phyloP scores from a whole-genome alignment of 1,140 invertebrate species.

The Drosophila truncata region DNA sequence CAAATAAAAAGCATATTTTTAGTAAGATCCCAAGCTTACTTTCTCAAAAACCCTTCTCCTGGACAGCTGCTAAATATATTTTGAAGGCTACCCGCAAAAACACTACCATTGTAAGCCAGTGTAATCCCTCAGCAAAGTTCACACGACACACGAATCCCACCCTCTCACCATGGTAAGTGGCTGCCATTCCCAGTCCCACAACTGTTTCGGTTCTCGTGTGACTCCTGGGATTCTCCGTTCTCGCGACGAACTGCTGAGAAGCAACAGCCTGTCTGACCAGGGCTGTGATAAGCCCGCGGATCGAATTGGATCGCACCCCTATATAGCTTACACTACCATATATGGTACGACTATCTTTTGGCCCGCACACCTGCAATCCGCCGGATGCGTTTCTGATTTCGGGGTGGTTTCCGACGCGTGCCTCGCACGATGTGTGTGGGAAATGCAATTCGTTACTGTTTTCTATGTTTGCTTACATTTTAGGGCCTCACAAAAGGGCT shows the following conservation, averaged over 20 bases:
- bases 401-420: slow-evolving; percentile 68
- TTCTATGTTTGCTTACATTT: slow-evolving; percentile 59
- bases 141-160: slow-evolving; percentile 52
- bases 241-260: slow-evolving; percentile 56
- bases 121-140: slow-evolving; percentile 52
- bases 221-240: slow-evolving; percentile 48
- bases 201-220: slow-evolving; percentile 75
- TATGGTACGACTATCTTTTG: neutral
- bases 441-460: slow-evolving; percentile 76
- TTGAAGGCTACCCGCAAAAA: neutral
- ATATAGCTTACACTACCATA: neutral
- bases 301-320: slow-evolving; percentile 33
- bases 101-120: neutral
- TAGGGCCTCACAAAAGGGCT: slow-evolving; percentile 14
- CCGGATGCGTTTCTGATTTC: slow-evolving; percentile 12
- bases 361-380: slow-evolving; percentile 62
- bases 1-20: neutral
- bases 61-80: neutral
- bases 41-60: neutral
- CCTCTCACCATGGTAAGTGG: slow-evolving; percentile 32
- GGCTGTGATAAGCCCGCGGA: slow-evolving; percentile 35
- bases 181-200: slow-evolving; percentile 36
- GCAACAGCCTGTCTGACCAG: slow-evolving; percentile 47
- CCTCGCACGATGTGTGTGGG: slow-evolving; percentile 46
- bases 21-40: neutral